Percentiles rank a stretch among this genome's conserved stretches.
Conservation (phyloP, 2,113 vertebrate genomes). For the Lutjanus erythropterus region DNA sequence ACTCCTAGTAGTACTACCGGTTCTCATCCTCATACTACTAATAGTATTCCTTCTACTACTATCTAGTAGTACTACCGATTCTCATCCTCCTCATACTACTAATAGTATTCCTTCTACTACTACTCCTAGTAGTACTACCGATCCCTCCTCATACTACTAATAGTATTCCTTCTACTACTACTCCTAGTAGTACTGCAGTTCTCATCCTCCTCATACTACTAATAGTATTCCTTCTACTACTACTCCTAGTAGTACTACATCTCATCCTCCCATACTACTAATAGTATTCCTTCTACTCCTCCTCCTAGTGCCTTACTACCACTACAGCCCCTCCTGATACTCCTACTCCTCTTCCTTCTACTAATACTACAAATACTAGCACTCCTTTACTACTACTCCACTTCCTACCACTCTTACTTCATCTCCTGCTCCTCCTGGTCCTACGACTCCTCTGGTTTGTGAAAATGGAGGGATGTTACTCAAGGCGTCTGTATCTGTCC, state of each 20-base stretch:
- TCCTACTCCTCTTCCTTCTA: accelerated
- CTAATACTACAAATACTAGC: neutral
- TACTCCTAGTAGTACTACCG: neutral
- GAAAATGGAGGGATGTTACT: slow-evolving; percentile 16
- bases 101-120: accelerated
- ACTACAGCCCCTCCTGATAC: accelerated
- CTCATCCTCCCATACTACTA: too few relatives aligned
- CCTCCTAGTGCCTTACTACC: too few relatives aligned
- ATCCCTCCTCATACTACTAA: too few relatives aligned
- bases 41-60: neutral
- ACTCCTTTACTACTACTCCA: neutral
- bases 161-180: accelerated
- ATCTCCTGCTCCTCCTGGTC: too few relatives aligned
- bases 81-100: neutral
- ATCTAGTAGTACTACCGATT: neutral
- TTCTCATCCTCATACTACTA: neutral
- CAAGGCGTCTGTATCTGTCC: slow-evolving; percentile 60
- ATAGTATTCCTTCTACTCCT: neutral
- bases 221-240: neutral
- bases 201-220: neutral
- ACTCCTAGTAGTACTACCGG: neutral
- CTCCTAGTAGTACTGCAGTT: neutral
- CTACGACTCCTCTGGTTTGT: slow-evolving; percentile 35
- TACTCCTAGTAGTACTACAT: too few relatives aligned
- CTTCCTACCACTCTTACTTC: neutral